Evolutionary conservation across 1,140 invertebrate species (phyloP).

Genomic region (Ceratoteleas bidentatus): DNA sequence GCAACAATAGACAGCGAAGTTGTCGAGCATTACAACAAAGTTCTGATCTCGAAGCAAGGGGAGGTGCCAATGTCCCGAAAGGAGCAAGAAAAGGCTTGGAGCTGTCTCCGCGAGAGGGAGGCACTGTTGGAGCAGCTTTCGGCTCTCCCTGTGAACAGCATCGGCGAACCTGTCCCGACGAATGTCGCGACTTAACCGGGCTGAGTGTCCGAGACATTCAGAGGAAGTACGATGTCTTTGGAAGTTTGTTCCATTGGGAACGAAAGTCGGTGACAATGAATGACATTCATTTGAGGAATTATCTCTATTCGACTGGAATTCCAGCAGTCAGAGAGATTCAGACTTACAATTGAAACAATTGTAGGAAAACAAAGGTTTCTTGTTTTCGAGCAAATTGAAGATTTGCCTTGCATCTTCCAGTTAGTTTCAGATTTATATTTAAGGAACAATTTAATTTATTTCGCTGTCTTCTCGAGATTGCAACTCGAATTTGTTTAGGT

Average conservation of each 20-base stretch:
- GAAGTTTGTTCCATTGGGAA: not conserved
- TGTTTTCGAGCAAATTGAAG: not conserved
- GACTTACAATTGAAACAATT: too few species aligned
- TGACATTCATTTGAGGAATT: too few species aligned
- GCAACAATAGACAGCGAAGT: conserved; percentile 87
- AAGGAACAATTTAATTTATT: not conserved
- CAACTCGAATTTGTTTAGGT: not conserved
- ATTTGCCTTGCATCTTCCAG: not conserved
- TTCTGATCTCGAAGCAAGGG: conserved; percentile 88
- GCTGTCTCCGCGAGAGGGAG: conserved; percentile 84
- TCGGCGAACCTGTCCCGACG: conserved; percentile 70
- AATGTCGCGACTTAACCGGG: conserved; percentile 20
- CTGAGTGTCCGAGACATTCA: too few species aligned
- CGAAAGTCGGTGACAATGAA: too few species aligned
- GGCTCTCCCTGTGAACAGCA: conserved; percentile 75
- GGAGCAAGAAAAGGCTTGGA: conserved; percentile 90
- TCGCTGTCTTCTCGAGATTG: not conserved
- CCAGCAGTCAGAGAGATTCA: too few species aligned
- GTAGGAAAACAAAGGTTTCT: not conserved
- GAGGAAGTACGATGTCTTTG: too few species aligned
- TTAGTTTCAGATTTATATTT: not conserved
- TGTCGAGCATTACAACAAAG: conserved; percentile 90
- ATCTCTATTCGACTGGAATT: too few species aligned
- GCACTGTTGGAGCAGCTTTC: conserved; percentile 82
- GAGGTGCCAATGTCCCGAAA: conserved; percentile 90